Evolutionary conservation across 2,113 vertebrate species (phyloP).

Genomic region (Sylvietta virens): DNA sequence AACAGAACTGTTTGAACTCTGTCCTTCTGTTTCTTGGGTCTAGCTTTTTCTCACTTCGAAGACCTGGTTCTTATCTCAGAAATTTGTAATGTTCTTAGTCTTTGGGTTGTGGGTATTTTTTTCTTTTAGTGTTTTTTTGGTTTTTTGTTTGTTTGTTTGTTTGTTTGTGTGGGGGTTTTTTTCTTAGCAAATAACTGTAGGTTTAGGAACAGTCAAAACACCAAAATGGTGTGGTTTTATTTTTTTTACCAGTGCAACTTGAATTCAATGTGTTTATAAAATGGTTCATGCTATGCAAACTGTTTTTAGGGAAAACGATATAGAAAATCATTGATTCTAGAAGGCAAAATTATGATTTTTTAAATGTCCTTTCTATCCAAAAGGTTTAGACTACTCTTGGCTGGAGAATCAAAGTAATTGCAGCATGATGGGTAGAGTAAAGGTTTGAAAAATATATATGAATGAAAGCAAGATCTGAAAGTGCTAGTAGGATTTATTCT

Average conservation of each 20-base stretch:
- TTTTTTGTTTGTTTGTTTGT: not conserved
- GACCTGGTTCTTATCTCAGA: not conserved
- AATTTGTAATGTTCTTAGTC: not conserved
- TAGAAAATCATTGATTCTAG: not conserved
- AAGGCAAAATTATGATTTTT: not conserved
- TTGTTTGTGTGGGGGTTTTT: not conserved
- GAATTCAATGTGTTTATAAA: not conserved
- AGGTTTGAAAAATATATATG: not conserved
- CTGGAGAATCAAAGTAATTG: not conserved
- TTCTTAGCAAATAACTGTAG: not conserved
- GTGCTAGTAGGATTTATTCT: not conserved
- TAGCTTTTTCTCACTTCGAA: not conserved
- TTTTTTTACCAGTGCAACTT: not conserved
- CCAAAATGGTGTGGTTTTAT: not conserved
- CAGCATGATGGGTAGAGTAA: not conserved
- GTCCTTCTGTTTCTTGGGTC: not conserved
- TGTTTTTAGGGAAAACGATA: not conserved
- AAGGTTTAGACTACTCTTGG: not conserved
- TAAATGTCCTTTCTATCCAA: not conserved
- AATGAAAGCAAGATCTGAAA: not conserved
- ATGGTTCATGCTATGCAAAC: not conserved
- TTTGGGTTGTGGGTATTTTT: not conserved
- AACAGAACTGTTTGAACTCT: not conserved
- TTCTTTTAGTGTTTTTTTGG: no score
- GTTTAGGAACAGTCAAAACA: not conserved